Base-by-base conservation (phyloP, 1,140 invertebrate species). In the Ceratitis capitata region DNA sequence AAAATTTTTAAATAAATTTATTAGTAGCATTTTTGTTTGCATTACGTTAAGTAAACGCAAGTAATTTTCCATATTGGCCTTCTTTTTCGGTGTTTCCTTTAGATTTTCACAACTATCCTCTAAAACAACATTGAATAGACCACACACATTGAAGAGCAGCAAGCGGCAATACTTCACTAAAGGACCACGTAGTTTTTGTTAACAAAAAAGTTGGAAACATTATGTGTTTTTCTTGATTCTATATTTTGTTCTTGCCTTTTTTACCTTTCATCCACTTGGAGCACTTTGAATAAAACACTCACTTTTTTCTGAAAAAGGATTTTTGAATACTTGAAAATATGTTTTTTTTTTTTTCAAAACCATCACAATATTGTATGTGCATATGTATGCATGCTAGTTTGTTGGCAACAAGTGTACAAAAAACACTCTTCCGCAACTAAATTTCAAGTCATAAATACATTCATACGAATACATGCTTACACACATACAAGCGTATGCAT, bases 21-120 rank as follows among this genome's bases (percentile, higher is more conserved):
- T 29, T 26, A 23, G n/a, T 45, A 45, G 45, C 42, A 26, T 19
- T 14, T 23, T 78, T 78, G 9, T 26, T n/a, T 45, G n/a, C 32
- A 47, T 45, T 23, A 47, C 35, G 9, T 78, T 19, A 19, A 5
- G n/a, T 2, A 23, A 47, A 10, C 2, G n/a, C 39, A 12, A 47
- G 69, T 23, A 78, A 78, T 78, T 78, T 78, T 23, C 39, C 23
- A 26, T 78, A 45, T 78, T 78, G 39, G 39, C 69, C 45, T 45
- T 45, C 39, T 45, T 45, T 78, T 78, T 78, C 39, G 39, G 19
- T n/a, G 2, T 32, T 23, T 39, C n/a, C 19, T 16, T 32, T 14
- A 23, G 10, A 23, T 78, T 78, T 78, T 78, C 69, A 78, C 69
- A 78, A 78, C 69, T 45, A 78, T 78, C 69, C 69, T 78, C 69